These are phyloP conservation scores for Stercorarius parasiticus DNA, from an alignment of 2,113 vertebrate species.

Conservation along the genomic window DNA sequence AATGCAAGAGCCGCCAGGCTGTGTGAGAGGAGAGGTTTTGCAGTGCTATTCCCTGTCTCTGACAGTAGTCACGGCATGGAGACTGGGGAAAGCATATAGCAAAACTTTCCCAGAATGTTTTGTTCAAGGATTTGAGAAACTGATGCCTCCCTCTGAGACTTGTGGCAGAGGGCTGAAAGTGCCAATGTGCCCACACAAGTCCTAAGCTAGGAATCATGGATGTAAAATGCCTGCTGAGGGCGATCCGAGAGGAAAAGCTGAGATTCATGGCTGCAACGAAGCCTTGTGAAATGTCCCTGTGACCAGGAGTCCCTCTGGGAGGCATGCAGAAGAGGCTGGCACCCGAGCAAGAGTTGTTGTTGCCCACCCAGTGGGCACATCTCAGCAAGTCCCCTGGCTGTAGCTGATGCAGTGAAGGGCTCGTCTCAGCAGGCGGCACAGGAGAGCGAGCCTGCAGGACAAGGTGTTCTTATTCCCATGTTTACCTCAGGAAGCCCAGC, in stretches of 20 bases:
- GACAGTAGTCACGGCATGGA: background rate
- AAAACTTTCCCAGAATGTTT: background rate
- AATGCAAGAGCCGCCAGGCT: background rate
- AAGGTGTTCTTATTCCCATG: rapidly evolving
- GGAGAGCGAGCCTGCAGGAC: background rate
- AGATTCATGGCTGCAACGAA: background rate
- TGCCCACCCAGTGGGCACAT: background rate
- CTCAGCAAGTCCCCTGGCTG: background rate
- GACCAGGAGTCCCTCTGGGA: rapidly evolving
- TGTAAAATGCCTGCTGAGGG: background rate
- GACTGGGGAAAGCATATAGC: background rate
- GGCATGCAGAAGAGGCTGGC: background rate
- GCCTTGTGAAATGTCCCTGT: background rate
- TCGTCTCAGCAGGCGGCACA: no score
- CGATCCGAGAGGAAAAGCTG: background rate
- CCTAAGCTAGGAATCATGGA: background rate
- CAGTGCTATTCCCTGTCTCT: background rate
- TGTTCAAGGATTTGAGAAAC: background rate
- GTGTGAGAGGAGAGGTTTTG: background rate
- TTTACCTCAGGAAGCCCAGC: background rate
- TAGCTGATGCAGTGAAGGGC: background rate
- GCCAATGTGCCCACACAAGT: background rate
- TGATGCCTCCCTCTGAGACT: background rate
- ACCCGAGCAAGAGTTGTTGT: background rate
- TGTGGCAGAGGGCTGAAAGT: background rate